Percentiles rank a stretch among this genome's conserved stretches.
phyloP scores from a whole-genome alignment of 2,113 vertebrate species.

The Pantherophis guttatus region DNA sequence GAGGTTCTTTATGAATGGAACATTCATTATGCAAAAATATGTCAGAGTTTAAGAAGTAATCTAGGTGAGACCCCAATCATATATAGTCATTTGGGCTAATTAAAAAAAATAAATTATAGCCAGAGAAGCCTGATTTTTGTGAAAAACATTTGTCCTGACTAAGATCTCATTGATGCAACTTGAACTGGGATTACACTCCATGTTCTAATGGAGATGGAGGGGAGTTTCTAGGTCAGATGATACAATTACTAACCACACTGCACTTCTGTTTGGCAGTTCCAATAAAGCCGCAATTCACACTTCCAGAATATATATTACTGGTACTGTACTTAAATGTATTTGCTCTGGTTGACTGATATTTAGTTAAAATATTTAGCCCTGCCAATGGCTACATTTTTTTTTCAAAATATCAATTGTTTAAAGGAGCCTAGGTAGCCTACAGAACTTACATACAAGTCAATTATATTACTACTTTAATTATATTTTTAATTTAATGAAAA shows the following conservation, averaged over 20 bases:
- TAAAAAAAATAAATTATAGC: neutral
- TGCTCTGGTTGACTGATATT: neutral
- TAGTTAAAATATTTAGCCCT: no score
- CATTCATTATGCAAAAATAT: neutral
- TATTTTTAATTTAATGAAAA: neutral
- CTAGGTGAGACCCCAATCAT: neutral
- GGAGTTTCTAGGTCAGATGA: neutral
- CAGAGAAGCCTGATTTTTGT: neutral
- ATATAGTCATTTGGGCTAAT: neutral
- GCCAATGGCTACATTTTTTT: neutral
- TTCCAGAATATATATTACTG: neutral
- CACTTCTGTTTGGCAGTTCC: neutral
- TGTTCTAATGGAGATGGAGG: neutral
- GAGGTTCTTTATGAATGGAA: neutral
- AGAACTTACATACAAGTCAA: neutral
- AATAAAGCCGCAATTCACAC: neutral
- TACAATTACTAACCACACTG: neutral
- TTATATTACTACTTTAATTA: neutral
- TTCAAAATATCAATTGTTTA: neutral
- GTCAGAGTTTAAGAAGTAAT: neutral
- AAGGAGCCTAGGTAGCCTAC: neutral
- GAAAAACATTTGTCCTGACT: neutral
- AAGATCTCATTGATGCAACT: neutral
- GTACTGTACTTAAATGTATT: neutral
- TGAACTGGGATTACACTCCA: neutral